A percentile compares a stretch with the other conserved stretches of the same genome.
These are phyloP conservation scores for Sparus aurata DNA, from an alignment of 2,797 vertebrate genomes.

Conservation along the genomic window DNA sequence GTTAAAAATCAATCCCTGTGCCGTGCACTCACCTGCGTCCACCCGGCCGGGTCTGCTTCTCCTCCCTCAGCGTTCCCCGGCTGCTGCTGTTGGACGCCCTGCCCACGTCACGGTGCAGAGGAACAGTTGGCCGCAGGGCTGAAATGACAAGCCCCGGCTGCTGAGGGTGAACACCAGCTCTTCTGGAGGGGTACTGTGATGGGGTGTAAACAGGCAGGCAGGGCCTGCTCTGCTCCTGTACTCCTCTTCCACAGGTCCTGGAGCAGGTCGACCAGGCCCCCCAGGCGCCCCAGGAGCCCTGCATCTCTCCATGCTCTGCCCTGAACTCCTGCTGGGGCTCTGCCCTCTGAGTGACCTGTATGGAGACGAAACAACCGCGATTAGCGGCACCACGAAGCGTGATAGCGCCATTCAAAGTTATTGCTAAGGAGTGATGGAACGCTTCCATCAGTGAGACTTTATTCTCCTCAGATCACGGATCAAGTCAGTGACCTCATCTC, in stretches of 20 bases:
- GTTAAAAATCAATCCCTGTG: background rate
- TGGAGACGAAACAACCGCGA: slow-evolving; percentile 39
- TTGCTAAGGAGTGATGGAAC: slow-evolving; percentile 50
- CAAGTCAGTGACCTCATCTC: slow-evolving; percentile 71
- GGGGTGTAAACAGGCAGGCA: slow-evolving; percentile 87
- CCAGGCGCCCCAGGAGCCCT: slow-evolving; percentile 93
- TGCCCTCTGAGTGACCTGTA: slow-evolving; percentile 90
- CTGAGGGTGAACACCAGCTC: slow-evolving; percentile 39
- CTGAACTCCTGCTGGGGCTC: slow-evolving; percentile 77
- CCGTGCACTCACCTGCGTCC: slow-evolving; percentile 71
- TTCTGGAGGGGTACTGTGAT: slow-evolving; percentile 56
- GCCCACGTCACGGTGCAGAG: slow-evolving; percentile 79
- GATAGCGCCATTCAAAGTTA: slow-evolving; percentile 1
- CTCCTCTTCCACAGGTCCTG: slow-evolving; percentile 90
- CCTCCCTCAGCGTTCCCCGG: slow-evolving; percentile 56
- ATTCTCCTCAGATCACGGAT: slow-evolving; percentile 57
- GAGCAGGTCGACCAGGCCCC: slow-evolving; percentile 94
- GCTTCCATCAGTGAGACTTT: slow-evolving; percentile 44
- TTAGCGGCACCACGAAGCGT: slow-evolving; percentile 36
- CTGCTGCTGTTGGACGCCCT: slow-evolving; percentile 69
- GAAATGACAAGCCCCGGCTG: slow-evolving; percentile 65
- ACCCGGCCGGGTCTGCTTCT: slow-evolving; percentile 62
- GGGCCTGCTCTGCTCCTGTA: slow-evolving; percentile 91
- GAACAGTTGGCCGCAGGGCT: slow-evolving; percentile 81
- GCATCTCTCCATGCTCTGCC: slow-evolving; percentile 68